Conservation (phyloP, 1,140 invertebrate species). For the Eupristina koningsbergeri region DNA sequence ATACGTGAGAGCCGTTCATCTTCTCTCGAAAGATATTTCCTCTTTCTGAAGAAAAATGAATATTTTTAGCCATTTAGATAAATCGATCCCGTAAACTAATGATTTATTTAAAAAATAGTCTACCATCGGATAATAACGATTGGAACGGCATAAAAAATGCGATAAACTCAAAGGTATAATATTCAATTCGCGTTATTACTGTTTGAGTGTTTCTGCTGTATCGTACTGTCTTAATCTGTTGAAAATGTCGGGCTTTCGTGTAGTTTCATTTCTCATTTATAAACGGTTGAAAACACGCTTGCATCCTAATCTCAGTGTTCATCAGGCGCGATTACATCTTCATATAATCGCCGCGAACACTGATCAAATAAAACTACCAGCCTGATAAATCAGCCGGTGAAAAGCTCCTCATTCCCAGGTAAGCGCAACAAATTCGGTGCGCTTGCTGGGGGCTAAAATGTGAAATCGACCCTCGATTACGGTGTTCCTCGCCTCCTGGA, state of each 20-base stretch:
- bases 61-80: too few species aligned
- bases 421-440: background rate
- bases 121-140: background rate
- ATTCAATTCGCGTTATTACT: background rate
- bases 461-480: background rate
- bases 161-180: background rate
- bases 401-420: background rate
- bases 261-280: background rate
- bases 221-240: background rate
- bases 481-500: background rate
- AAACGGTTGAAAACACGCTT: background rate
- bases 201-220: background rate
- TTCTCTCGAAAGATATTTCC: too few species aligned
- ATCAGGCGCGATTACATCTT: background rate
- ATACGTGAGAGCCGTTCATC: too few species aligned
- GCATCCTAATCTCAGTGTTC: background rate
- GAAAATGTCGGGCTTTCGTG: background rate
- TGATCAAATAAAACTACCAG: background rate
- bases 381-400: background rate
- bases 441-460: background rate
- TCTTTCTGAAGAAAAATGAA: too few species aligned
- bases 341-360: background rate
- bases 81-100: too few species aligned
- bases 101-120: too few species aligned
- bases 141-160: background rate